Evolutionary conservation across 2,797 vertebrate species (phyloP), one percentile per base, ranked within the genome.

Genomic region (Austrolebias charrua): DNA sequence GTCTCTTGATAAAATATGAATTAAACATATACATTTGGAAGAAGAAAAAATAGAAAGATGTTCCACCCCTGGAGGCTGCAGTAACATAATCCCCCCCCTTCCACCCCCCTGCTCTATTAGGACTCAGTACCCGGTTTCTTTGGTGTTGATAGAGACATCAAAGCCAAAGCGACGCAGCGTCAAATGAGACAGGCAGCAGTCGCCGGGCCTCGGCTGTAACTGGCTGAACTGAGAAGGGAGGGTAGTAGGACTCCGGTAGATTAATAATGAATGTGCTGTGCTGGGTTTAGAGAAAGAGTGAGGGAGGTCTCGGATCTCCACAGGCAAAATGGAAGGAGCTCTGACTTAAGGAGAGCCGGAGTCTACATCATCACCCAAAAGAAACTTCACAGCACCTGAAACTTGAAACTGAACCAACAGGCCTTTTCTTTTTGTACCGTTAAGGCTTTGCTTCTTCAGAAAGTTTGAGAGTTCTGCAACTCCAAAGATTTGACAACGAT

Each of bases 61-160:
- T 80, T 84, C 71, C 63, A 73, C 73, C 79, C 78, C 77, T 76
- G 55, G 79, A 80, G 82, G 85, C 81, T 82, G 66, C 82, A 75
- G 82, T 77, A 81, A 35, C 73, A 86, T 90, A 89, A 89, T 90
- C 88, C 84, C 75, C 8, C 53, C 81, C 46, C 79, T 77, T 88
- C 88, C 84, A 71, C 28, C 46, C 80, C 55, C 79, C 78, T 87
- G 79, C 82, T 88, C 80, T 78, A 87, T 83, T 86, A 86, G 83
- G 79, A 79, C 80, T 76, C 0, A 1, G 73, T 73, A 64, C 73
- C 59, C 33, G 3, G 71, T 40, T 63, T 73, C 83, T 75, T 81
- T 79, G 29, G 64, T 74, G 79, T 87, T 86, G 86, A 92, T 90
- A 78, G 83, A 90, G 88, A 91, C 91, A 91, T 93, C 88, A 91